phyloP scores from a whole-genome alignment of 1,140 invertebrate genomes.

The Thaumetopoea pityocampa region DNA sequence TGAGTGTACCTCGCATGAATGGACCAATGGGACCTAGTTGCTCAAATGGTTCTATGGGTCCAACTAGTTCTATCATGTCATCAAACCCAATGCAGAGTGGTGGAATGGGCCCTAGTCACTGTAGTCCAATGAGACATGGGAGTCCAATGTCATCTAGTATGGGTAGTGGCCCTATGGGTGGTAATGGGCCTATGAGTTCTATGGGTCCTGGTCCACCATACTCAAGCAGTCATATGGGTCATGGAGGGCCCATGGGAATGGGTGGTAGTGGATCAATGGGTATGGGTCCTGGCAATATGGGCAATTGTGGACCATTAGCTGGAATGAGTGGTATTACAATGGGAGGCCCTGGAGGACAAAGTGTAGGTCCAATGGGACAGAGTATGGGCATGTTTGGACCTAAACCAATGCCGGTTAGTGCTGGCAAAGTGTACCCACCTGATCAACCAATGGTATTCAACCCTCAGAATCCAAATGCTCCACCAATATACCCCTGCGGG shows the following conservation, averaged over 20 bases:
- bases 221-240: constrained; percentile 63
- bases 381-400: constrained; percentile 80
- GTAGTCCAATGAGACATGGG: constrained; percentile 73
- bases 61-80: constrained; percentile 71
- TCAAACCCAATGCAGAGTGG: constrained; percentile 70
- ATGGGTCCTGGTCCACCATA: constrained; percentile 72
- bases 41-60: constrained; percentile 71
- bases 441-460: constrained; percentile 99
- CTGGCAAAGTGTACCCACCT: constrained; percentile 94
- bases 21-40: constrained; percentile 72
- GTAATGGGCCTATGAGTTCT: constrained; percentile 70
- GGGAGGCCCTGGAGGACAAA: constrained; percentile 77
- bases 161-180: constrained; percentile 69
- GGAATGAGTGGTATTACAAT: constrained; percentile 80
- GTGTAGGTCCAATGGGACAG: constrained; percentile 78
- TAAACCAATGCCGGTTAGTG: constrained; percentile 91
- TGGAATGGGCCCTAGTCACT: constrained; percentile 69
- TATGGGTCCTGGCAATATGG: constrained; percentile 78
- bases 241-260: constrained; percentile 75
- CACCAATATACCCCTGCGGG: constrained; percentile 97
- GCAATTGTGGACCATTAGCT: constrained; percentile 77
- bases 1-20: constrained; percentile 75
- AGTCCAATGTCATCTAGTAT: constrained; percentile 72
- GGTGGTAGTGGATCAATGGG: constrained; percentile 71
- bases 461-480: constrained; percentile 98